Base-by-base conservation (phyloP, 2,888 invertebrate species). In the Drosophila subsilvestris region DNA sequence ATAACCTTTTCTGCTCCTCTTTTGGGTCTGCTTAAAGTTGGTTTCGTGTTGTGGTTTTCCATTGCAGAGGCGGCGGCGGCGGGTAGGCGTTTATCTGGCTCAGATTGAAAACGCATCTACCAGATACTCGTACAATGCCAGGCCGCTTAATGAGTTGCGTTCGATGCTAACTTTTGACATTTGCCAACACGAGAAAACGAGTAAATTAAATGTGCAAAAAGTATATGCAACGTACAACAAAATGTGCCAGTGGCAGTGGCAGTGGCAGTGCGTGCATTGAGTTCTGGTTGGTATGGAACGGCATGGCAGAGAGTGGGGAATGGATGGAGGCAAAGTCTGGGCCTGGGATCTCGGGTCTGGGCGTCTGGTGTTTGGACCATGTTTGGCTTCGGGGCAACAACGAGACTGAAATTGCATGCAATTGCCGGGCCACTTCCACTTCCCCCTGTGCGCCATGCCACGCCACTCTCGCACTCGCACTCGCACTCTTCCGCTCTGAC, bases 131-230 rank as follows among this genome's bases (percentile, higher is more conserved):
- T 44, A 25, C 42, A 51, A 42, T 29, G 22, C 56, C 55, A 12
- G 55, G 50, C 29, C 53, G 50, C 83, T 80, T 83, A 88, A 83
- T 83, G 83, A 88, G 86, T 66, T 78, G 76, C 82, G 51, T 82
- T 37, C 75, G 76, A 67, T 79, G 82, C 70, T 70, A 88, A 67
- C 88, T 72, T 86, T 83, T 83, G 83, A 76, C 86, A 82, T 88
- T 86, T 69, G 74, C 59, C 71, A 70, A 69, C 50, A 50, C 67
- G 69, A 29, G 62, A 56, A 67, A 61, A 53, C 67, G 61, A 73
- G 83, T 82, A 74, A 87, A 85, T 85, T 77, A 74, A 85, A 82
- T 77, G 84, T 77, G 67, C 45, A 63, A 62, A 68, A 63, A 44
- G 53, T 56, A 27, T 48, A 54, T 50, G 53, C 48, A 53, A 42